Evolutionary conservation across 2,888 invertebrate genomes (phyloP).

Genomic region (Sthenelais limicola): DNA sequence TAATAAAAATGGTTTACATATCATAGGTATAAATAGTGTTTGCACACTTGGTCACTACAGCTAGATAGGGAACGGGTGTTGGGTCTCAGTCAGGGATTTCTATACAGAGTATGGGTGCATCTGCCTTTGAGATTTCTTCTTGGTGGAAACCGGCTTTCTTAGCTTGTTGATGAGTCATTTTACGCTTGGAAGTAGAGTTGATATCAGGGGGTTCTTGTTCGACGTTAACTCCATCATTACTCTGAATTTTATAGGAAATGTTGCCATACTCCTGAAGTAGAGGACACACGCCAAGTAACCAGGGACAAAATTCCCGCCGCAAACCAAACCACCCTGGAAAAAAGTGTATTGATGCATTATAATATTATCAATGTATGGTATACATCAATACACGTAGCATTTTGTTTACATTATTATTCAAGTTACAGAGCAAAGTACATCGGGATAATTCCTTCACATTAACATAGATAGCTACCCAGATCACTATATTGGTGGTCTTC

Average conservation of each 20-base stretch:
- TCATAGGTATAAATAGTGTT: too few relatives aligned
- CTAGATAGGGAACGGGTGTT: too few relatives aligned
- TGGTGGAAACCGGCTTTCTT: conserved; percentile 23
- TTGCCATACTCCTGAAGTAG: conserved; percentile 98
- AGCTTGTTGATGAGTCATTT: not conserved
- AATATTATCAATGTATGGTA: too few relatives aligned
- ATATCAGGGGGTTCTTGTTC: conserved; percentile 33
- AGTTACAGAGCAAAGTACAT: too few relatives aligned
- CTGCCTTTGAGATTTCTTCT: not conserved
- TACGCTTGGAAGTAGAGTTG: conserved; percentile 9
- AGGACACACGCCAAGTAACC: conserved; percentile 94
- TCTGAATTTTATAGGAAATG: conserved; percentile 83
- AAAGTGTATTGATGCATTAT: too few relatives aligned
- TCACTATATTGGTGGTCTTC: too few relatives aligned
- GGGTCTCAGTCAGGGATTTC: conserved; percentile 32
- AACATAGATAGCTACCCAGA: too few relatives aligned
- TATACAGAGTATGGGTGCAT: conserved; percentile 4
- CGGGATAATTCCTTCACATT: too few relatives aligned
- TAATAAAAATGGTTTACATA: too few relatives aligned
- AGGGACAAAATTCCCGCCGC: conserved; percentile 96
- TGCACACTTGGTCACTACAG: too few relatives aligned
- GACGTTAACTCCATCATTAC: conserved; percentile 2
- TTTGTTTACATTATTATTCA: too few relatives aligned
- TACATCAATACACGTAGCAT: too few relatives aligned
- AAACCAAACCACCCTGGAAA: conserved; percentile 98